phyloP scores from a whole-genome alignment of 2,888 invertebrate genomes.

The Volucella inflata region DNA sequence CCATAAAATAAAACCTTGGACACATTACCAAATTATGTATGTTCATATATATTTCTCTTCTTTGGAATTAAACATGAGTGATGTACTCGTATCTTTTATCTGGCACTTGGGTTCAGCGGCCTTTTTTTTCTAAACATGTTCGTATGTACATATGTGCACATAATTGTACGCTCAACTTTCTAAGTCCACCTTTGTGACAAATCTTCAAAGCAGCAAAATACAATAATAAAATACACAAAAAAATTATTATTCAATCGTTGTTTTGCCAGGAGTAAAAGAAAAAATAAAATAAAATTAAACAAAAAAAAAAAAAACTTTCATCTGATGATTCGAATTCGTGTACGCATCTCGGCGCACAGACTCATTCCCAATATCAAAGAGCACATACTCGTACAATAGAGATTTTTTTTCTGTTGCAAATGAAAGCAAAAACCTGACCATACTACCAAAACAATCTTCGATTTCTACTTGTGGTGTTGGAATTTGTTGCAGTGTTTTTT shows the following conservation, averaged over 20 bases:
- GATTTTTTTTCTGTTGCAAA: constrained; percentile 56
- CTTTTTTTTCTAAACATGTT: constrained; percentile 35
- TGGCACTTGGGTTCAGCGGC: constrained; percentile 51
- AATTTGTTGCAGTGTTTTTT: constrained; percentile 20
- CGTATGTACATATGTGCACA: too few species aligned
- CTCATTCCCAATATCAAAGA: constrained; percentile 61
- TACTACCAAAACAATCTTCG: constrained; percentile 68
- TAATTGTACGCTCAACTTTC: constrained; percentile 59
- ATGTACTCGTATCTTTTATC: constrained; percentile 16
- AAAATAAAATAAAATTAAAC: too few species aligned
- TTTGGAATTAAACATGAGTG: constrained; percentile 19
- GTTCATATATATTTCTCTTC: not conserved
- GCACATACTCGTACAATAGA: constrained; percentile 37
- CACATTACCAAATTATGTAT: not conserved
- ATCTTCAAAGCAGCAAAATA: constrained; percentile 46
- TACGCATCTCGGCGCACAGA: constrained; percentile 43
- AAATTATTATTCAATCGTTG: constrained; percentile 71
- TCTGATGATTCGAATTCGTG: constrained; percentile 64
- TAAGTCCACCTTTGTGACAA: constrained; percentile 70
- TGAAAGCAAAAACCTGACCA: constrained; percentile 74
- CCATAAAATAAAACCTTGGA: too few species aligned
- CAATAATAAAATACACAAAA: constrained; percentile 29
- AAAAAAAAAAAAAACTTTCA: constrained; percentile 58
- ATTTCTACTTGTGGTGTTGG: constrained; percentile 61
- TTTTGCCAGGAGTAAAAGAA: constrained; percentile 41